phyloP scores from a whole-genome alignment of 2,113 vertebrate species.

The Vulpes lagopus region DNA sequence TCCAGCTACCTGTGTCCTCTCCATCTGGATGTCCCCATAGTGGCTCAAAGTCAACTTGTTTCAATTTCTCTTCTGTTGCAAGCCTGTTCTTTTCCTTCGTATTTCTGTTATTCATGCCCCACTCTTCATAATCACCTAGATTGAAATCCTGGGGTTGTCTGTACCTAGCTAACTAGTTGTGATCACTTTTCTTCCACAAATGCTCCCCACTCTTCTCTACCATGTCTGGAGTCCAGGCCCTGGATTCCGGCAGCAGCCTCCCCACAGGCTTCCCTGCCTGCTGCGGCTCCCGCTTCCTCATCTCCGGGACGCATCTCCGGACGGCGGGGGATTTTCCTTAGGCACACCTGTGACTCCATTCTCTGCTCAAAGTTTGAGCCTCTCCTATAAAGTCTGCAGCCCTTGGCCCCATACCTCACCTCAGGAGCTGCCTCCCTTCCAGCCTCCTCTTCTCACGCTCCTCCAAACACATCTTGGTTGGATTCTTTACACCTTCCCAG shows the following conservation, averaged over 20 bases:
- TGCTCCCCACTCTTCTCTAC: background rate
- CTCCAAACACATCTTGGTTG: background rate
- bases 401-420: background rate
- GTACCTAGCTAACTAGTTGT: background rate
- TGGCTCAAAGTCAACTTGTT: background rate
- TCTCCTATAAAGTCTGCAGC: background rate
- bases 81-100: background rate
- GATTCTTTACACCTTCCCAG: background rate
- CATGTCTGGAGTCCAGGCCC: background rate
- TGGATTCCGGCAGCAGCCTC: background rate
- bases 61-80: background rate
- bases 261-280: background rate
- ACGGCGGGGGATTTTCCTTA: too few relatives aligned
- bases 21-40: background rate
- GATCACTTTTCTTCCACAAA: background rate
- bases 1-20: background rate
- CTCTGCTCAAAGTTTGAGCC: background rate
- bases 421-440: background rate
- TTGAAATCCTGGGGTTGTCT: background rate
- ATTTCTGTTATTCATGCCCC: background rate
- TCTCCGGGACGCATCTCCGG: too few relatives aligned
- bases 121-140: background rate
- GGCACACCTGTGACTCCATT: background rate
- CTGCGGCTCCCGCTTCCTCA: background rate
- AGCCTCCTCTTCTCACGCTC: background rate